A percentile compares a stretch with the other conserved stretches of the same genome.
These are phyloP conservation scores for Polietes domitor DNA, from an alignment of 2,888 invertebrate species.

Conservation along the genomic window DNA sequence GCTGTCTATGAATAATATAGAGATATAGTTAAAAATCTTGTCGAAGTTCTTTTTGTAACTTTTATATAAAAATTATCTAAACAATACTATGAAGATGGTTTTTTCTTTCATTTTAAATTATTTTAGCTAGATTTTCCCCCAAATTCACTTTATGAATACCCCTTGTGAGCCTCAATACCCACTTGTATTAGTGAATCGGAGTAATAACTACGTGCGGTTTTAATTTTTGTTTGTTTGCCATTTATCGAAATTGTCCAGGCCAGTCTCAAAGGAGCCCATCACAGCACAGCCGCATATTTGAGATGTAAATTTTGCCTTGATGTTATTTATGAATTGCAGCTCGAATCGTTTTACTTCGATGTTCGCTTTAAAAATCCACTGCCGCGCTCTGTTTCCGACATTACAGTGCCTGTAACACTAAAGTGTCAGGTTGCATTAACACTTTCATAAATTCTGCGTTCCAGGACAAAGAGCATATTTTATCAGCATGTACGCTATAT, in stretches of 20 bases:
- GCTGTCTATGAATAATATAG: too few relatives aligned
- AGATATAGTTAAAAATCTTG: too few relatives aligned
- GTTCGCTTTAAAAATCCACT: background rate
- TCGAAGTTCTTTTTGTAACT: too few relatives aligned
- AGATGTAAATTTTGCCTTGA: slow-evolving; percentile 22
- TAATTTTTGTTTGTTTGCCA: slow-evolving; percentile 10
- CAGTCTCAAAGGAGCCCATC: slow-evolving; percentile 7
- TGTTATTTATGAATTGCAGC: slow-evolving; percentile 15
- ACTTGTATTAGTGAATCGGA: too few relatives aligned
- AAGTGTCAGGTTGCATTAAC: slow-evolving; percentile 58
- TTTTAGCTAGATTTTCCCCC: too few relatives aligned
- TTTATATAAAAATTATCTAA: too few relatives aligned
- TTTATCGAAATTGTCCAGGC: slow-evolving; percentile 29
- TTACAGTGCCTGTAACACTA: slow-evolving; percentile 16
- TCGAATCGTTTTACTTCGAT: background rate
- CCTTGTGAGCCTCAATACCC: too few relatives aligned
- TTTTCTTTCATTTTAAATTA: too few relatives aligned
- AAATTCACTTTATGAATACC: too few relatives aligned
- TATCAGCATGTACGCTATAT: slow-evolving; percentile 31
- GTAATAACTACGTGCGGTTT: background rate
- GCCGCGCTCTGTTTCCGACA: background rate
- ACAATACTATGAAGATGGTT: too few relatives aligned
- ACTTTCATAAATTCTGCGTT: slow-evolving; percentile 57
- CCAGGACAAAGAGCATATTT: slow-evolving; percentile 54
- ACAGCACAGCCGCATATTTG: background rate